Evolutionary conservation across 2,113 vertebrate species (phyloP).

Genomic region (Hemichromis elongatus): DNA sequence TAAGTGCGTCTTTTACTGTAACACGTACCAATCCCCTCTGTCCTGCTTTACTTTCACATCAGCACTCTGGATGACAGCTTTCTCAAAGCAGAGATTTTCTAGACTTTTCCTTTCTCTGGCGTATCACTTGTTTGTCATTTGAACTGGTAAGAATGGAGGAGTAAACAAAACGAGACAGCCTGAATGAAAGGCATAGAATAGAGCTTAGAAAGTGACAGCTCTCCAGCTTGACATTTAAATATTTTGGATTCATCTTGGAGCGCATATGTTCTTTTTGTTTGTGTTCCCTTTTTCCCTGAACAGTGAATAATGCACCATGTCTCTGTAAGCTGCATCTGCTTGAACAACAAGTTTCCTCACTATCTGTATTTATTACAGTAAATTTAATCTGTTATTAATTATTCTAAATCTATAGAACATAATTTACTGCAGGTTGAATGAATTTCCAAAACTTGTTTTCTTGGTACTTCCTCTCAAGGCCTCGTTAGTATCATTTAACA

Average conservation of each 20-base stretch:
- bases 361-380: neutral
- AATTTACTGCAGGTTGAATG: neutral
- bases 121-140: constrained; percentile 34
- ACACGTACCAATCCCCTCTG: constrained; percentile 28
- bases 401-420: neutral
- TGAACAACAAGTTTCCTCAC: neutral
- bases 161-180: constrained; percentile 40
- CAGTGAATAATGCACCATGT: neutral
- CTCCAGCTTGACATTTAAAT: constrained; percentile 19
- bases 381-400: neutral
- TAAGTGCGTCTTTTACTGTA: constrained; percentile 31
- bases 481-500: neutral
- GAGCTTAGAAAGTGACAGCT: constrained; percentile 12
- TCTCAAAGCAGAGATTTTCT: neutral
- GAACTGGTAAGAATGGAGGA: constrained; percentile 11
- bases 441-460: neutral
- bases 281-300: neutral
- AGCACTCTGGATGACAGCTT: neutral
- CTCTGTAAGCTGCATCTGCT: neutral
- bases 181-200: too few relatives aligned
- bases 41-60: constrained; percentile 18
- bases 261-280: neutral
- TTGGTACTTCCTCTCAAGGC: neutral
- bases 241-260: neutral
- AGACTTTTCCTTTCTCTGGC: neutral